These are phyloP conservation scores for Melinaea marsaeus DNA, from an alignment of 2,888 invertebrate genomes.

Conservation along the genomic window DNA sequence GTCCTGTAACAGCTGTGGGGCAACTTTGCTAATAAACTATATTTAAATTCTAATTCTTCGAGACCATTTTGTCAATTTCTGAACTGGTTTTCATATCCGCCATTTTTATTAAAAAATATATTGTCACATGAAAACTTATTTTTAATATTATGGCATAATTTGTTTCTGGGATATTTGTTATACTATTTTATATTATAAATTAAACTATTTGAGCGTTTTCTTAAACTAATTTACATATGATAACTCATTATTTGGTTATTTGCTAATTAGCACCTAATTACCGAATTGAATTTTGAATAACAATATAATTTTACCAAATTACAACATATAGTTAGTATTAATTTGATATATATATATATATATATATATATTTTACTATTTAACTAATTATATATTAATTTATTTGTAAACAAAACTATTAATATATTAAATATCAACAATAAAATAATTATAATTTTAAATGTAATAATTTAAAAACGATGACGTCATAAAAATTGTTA, in stretches of 20 bases:
- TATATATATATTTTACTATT: background rate
- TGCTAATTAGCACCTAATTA: background rate
- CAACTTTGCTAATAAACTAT: background rate
- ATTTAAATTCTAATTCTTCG: too few relatives aligned
- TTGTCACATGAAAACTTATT: background rate
- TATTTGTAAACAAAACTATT: conserved; percentile 6
- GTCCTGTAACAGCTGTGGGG: conserved; percentile 33
- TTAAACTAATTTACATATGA: conserved; percentile 46
- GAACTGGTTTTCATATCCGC: too few relatives aligned
- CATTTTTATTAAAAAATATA: background rate
- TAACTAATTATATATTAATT: conserved; percentile 7
- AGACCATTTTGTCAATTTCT: too few relatives aligned
- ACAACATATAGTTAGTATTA: too few relatives aligned
- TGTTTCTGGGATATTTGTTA: background rate
- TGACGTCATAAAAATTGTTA: too few relatives aligned
- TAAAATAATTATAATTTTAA: conserved; percentile 11
- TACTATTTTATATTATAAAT: conserved; percentile 20
- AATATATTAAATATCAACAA: conserved; percentile 5
- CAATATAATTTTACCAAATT: too few relatives aligned
- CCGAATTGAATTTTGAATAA: too few relatives aligned
- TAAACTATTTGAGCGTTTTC: conserved; percentile 45
- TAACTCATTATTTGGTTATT: conserved; percentile 66
- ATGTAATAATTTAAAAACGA: background rate
- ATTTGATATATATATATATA: too few relatives aligned
- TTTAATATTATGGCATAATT: conserved; percentile 5